Evolutionary conservation across 2,797 vertebrate genomes (phyloP).

Genomic region (Loriculus beryllinus): DNA sequence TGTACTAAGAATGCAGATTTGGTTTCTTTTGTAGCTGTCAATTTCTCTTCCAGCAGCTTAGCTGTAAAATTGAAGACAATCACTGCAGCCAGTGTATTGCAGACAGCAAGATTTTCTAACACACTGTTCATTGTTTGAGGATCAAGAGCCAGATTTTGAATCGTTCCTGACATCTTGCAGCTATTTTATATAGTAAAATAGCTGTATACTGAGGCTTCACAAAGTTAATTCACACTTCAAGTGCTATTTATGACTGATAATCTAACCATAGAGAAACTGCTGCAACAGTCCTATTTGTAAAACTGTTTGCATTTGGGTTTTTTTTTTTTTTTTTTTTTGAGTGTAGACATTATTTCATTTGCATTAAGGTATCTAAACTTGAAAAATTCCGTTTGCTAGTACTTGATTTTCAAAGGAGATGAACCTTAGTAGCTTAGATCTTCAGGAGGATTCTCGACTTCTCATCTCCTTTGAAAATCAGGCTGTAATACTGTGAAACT

Average conservation of each 20-base stretch:
- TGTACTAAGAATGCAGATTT: neutral
- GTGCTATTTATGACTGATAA: neutral
- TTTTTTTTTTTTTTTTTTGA: neutral
- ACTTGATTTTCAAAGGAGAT: neutral
- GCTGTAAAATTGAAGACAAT: neutral
- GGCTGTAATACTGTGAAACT: neutral
- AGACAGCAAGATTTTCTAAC: neutral
- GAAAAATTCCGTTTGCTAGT: neutral
- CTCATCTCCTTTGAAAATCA: neutral
- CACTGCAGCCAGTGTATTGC: neutral
- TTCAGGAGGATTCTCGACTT: neutral
- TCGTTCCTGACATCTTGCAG: neutral
- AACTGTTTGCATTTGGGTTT: neutral
- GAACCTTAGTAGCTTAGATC: neutral
- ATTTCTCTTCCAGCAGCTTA: neutral
- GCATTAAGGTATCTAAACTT: neutral
- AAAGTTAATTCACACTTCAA: neutral
- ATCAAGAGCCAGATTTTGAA: neutral
- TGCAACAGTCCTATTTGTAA: neutral
- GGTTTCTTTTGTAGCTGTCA: neutral
- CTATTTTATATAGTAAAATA: neutral
- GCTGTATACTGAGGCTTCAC: neutral
- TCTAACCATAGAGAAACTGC: neutral
- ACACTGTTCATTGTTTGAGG: neutral
- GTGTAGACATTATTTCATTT: neutral